Evolutionary conservation across 37 sponge, comb jelly and placozoan genomes (phyloP).

Genomic region (Theonella swinhoei): DNA sequence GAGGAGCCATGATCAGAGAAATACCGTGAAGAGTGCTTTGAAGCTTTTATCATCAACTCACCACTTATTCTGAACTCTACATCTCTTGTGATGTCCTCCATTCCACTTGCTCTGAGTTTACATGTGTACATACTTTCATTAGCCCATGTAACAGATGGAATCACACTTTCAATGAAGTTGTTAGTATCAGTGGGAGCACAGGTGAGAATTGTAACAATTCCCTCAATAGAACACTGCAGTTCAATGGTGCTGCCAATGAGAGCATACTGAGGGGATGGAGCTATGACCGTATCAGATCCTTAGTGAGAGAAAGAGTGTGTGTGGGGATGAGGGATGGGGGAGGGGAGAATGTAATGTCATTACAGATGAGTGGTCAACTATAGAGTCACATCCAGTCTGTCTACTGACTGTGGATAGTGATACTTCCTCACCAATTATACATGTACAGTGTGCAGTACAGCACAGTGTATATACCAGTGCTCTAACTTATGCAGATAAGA

Average conservation of each 20-base stretch:
- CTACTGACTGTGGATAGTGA: too few relatives aligned
- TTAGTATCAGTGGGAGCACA: background rate
- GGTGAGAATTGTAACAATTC: background rate
- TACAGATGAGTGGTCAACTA: too few relatives aligned
- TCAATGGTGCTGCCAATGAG: background rate
- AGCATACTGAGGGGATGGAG: background rate
- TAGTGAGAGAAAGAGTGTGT: background rate
- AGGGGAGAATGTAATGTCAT: too few relatives aligned
- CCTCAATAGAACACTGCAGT: background rate
- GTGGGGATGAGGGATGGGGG: too few relatives aligned
- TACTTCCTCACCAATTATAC: background rate
- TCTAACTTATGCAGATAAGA: too few relatives aligned
- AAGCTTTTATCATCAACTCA: too few relatives aligned
- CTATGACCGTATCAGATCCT: background rate
- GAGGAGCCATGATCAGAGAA: too few relatives aligned
- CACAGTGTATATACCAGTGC: too few relatives aligned
- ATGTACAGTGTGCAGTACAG: too few relatives aligned
- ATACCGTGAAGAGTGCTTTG: too few relatives aligned
- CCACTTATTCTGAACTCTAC: background rate
- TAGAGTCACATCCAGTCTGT: too few relatives aligned
- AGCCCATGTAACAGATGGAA: background rate
- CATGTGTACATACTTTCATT: background rate
- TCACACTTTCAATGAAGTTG: background rate
- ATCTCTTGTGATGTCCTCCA: background rate
- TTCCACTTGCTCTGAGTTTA: background rate